phyloP scores from a whole-genome alignment of 2,797 vertebrate genomes.

The Delichon dasypus region DNA sequence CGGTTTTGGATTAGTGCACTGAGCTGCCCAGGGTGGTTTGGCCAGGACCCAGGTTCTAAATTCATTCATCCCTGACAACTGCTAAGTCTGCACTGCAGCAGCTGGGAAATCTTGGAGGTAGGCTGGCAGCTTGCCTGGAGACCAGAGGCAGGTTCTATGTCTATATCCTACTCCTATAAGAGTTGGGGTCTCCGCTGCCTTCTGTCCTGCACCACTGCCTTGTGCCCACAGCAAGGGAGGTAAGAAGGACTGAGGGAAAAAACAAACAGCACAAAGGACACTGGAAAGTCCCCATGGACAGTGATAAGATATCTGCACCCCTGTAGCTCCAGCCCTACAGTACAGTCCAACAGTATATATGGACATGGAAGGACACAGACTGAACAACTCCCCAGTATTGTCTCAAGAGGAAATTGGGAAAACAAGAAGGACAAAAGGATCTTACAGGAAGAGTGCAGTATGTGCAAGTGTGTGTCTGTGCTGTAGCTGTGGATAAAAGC shows the following conservation, averaged over 20 bases:
- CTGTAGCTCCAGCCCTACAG: background rate
- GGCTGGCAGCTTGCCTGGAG: background rate
- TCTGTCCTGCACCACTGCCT: background rate
- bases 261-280: background rate
- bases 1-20: constrained; percentile 3
- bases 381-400: background rate
- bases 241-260: background rate
- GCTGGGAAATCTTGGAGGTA: constrained; percentile 4
- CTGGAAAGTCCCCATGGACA: background rate
- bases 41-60: background rate
- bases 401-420: background rate
- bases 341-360: background rate
- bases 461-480: background rate
- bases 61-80: constrained; percentile 36
- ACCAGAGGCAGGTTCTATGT: background rate
- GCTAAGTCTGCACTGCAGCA: constrained; percentile 9
- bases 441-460: background rate
- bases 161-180: background rate
- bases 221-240: background rate
- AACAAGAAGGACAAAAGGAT: background rate
- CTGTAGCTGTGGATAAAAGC: background rate
- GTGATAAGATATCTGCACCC: background rate
- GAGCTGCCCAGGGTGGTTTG: constrained; percentile 26
- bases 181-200: background rate
- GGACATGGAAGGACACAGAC: background rate